Conservation (phyloP, 2,888 invertebrate species). For the Tachina lurida region DNA sequence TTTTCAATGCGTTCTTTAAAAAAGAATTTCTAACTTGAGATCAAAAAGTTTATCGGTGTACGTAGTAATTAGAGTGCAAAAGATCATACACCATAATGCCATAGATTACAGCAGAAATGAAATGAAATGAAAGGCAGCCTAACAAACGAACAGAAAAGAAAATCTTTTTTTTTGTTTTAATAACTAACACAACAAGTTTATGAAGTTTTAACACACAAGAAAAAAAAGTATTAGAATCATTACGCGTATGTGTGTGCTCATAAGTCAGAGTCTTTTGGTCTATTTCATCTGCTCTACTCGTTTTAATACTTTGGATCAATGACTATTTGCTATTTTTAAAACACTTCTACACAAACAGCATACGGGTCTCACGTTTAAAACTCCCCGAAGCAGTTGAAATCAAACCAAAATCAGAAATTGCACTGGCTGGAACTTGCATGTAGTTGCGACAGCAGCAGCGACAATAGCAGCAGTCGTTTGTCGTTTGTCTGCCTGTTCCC, state of each 20-base stretch:
- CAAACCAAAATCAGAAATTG: slow-evolving; percentile 47
- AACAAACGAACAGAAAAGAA: slow-evolving; percentile 1
- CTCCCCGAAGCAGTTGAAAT: slow-evolving; percentile 49
- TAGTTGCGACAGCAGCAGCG: slow-evolving; percentile 6
- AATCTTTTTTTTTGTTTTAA: background rate
- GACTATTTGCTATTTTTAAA: slow-evolving; percentile 67
- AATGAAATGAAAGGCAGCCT: slow-evolving; percentile 38
- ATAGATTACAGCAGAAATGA: slow-evolving; percentile 53
- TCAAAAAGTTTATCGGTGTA: slow-evolving; percentile 67
- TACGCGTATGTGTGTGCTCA: background rate
- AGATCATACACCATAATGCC: slow-evolving; percentile 68
- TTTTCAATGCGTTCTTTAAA: slow-evolving; percentile 7
- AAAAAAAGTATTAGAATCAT: slow-evolving; percentile 42
- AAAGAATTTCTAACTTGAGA: slow-evolving; percentile 40
- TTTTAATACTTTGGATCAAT: slow-evolving; percentile 64
- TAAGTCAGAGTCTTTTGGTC: slow-evolving; percentile 19
- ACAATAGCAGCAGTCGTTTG: background rate
- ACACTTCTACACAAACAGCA: background rate
- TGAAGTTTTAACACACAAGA: slow-evolving; percentile 6
- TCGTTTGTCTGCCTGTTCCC: too few relatives aligned
- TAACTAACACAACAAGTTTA: slow-evolving; percentile 44
- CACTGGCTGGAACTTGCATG: slow-evolving; percentile 25
- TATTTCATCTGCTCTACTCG: slow-evolving; percentile 45
- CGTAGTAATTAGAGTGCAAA: slow-evolving; percentile 69
- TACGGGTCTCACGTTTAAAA: slow-evolving; percentile 29